Evolutionary conservation across 2,113 vertebrate species (phyloP), one percentile per base, ranked within the genome.

Genomic region (Oplegnathus fasciatus): DNA sequence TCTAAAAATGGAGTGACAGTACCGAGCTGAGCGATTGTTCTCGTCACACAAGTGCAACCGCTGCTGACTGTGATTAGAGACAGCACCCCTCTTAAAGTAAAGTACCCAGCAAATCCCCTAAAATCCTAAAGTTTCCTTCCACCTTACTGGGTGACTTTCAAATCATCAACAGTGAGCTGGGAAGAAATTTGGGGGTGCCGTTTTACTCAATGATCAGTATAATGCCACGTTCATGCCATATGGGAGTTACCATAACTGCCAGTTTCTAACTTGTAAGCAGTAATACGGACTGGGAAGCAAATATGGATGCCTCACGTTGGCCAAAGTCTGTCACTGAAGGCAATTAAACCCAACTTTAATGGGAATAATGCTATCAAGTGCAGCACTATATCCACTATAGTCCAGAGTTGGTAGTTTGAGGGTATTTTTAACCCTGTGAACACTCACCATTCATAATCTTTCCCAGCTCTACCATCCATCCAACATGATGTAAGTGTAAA

Each of bases 21-120:
- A 37, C 4, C 11, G 26, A 9, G 26, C 9, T 30, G 26, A 44
- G 40, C 5, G 0, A 28, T 1, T 30, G 54, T 54, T 32, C 55
- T 54, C 30, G n/a, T 42, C 55, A 54, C 20, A 26, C 42, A 24
- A 13, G 42, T n/a, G 24, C 15, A 18, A 15, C 37, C 42, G 26
- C 68, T 40, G 67, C 61, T 42, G 42, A 32, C 22, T 28, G 26
- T 40, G 54, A 73, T 60, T 73, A 44, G 10, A 77, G 34, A 52
- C 11, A 1, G 6, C 46, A 17, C 30, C 0, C 13, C 24, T 4
- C 2, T 28, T 48, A 15, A 44, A 32, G 46, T 73, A 0, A 9
- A 37, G 15, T 8, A 30, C 1, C 13, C 17, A 37, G 40, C 52
- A 78, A 42, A 67, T 46, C n/a, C 8, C 15, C 24, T 9, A n/a